phyloP scores from a whole-genome alignment of 2,888 invertebrate species.

The Tipula vernalis region DNA sequence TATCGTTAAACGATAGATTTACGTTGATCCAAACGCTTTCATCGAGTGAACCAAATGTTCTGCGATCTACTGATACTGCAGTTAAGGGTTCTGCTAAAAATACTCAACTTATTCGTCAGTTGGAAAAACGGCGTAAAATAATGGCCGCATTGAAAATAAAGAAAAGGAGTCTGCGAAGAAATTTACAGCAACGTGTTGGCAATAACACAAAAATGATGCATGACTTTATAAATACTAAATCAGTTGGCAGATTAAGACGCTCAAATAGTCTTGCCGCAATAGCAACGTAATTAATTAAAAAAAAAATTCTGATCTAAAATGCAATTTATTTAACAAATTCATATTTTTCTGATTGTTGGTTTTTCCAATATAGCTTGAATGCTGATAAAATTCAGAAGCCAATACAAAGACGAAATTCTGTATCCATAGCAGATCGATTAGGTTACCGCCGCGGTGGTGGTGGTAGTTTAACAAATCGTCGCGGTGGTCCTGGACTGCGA shows the following conservation, averaged over 20 bases:
- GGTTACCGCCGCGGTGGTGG: conserved; percentile 24
- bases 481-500: neutral
- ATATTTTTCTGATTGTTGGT: conserved; percentile 9
- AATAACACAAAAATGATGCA: conserved; percentile 20
- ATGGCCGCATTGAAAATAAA: conserved; percentile 33
- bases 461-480: conserved; percentile 20
- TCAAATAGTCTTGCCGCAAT: conserved; percentile 30
- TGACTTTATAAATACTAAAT: conserved; percentile 26
- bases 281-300: conserved; percentile 31
- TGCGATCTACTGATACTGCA: conserved; percentile 16
- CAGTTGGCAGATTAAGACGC: conserved; percentile 30
- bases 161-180: conserved; percentile 34
- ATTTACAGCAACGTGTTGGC: conserved; percentile 18
- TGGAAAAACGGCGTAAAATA: conserved; percentile 32
- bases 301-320: neutral
- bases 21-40: conserved; percentile 27
- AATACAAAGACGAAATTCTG: conserved; percentile 26
- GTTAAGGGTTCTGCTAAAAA: conserved; percentile 25
- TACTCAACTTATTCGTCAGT: conserved; percentile 28
- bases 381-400: conserved; percentile 27
- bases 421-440: conserved; percentile 24
- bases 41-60: conserved; percentile 22
- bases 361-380: conserved; percentile 29
- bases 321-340: neutral
- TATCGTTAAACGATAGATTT: conserved; percentile 36